phyloP scores from a whole-genome alignment of 2,888 invertebrate species.

The Alloplasta piceator region DNA sequence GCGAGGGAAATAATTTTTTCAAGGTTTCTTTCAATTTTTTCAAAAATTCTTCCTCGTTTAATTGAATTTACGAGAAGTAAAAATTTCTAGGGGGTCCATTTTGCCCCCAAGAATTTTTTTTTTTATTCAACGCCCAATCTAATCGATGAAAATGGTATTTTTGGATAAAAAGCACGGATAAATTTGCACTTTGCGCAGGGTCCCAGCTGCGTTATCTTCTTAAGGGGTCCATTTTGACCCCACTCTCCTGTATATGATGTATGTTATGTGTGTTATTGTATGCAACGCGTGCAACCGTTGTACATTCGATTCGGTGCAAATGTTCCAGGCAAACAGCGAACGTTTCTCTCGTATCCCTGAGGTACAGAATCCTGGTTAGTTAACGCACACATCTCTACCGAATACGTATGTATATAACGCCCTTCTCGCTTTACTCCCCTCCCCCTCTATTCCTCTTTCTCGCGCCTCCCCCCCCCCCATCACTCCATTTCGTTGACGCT shows the following conservation, averaged over 20 bases:
- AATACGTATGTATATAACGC: neutral
- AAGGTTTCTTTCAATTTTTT: too few relatives aligned
- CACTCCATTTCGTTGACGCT: slow-evolving; percentile 3
- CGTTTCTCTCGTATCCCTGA: neutral
- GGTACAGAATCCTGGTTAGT: neutral
- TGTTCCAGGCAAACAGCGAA: slow-evolving; percentile 1
- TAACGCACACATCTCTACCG: neutral
- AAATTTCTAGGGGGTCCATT: too few relatives aligned
- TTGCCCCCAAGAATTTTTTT: too few relatives aligned
- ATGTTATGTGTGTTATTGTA: neutral
- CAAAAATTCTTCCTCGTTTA: too few relatives aligned
- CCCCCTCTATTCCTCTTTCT: neutral
- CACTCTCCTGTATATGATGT: neutral
- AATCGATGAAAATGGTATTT: too few relatives aligned
- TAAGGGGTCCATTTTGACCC: neutral
- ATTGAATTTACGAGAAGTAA: too few relatives aligned
- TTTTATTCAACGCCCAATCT: too few relatives aligned
- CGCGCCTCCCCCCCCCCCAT: neutral
- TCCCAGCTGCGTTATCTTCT: too few relatives aligned
- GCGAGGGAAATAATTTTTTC: too few relatives aligned
- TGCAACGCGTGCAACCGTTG: neutral
- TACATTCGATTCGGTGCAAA: slow-evolving; percentile 18
- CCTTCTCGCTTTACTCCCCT: neutral
- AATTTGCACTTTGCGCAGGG: too few relatives aligned
- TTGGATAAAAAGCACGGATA: too few relatives aligned